Conservation (phyloP, 2,113 vertebrate species). For the Rhegmatorhina hoffmannsi region DNA sequence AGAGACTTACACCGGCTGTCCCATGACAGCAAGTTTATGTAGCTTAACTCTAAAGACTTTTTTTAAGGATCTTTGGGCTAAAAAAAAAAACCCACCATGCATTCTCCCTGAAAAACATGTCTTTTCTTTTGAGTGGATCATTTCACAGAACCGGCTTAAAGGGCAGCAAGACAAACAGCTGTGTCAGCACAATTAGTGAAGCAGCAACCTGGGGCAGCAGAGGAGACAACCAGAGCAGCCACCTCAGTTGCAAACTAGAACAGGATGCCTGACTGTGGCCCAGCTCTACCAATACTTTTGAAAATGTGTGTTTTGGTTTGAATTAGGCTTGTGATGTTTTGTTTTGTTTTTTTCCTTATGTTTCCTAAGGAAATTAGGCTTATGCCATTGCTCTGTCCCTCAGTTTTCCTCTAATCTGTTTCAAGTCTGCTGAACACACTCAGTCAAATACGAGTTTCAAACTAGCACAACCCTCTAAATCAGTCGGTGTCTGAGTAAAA, state of each 20-base stretch:
- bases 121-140: conserved; percentile 19
- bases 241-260: background rate
- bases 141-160: conserved; percentile 28
- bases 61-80: background rate
- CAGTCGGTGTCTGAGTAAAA: background rate
- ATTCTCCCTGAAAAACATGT: background rate
- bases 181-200: background rate
- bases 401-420: background rate
- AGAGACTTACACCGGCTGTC: background rate
- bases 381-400: background rate
- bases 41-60: background rate
- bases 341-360: background rate
- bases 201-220: background rate
- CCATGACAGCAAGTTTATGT: background rate
- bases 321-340: background rate
- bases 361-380: background rate
- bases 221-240: background rate
- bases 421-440: background rate
- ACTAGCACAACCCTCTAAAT: background rate
- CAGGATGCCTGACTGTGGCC: background rate
- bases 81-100: accelerated
- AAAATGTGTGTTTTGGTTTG: background rate
- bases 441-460: background rate
- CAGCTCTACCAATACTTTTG: background rate
- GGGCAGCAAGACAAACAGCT: conserved; percentile 27